phyloP scores from a whole-genome alignment of 2,797 vertebrate species.

The Notolepis coatsorum region DNA sequence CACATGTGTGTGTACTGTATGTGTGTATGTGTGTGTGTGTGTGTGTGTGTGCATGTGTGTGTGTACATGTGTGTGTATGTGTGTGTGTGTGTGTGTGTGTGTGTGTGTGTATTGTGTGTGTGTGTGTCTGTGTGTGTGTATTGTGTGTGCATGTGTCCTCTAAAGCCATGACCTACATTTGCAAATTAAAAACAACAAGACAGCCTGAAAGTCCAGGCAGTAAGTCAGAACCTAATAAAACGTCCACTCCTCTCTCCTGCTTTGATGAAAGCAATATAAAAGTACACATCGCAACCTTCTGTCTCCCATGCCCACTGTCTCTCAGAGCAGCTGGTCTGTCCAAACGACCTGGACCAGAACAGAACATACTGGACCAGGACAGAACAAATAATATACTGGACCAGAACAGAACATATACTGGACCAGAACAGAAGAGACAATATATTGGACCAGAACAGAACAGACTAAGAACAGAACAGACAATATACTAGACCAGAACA shows the following conservation, averaged over 20 bases:
- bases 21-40: not conserved
- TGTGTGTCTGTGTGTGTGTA: not conserved
- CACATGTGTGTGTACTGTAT: no score
- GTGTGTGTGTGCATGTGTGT: no score
- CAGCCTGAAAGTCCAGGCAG: constrained; percentile 48
- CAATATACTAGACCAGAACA: no score
- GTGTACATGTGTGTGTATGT: not conserved
- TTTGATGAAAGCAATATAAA: constrained; percentile 49
- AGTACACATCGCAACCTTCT: constrained; percentile 22
- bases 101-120: constrained; percentile 1
- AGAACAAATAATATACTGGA: no score
- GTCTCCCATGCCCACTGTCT: constrained; percentile 8
- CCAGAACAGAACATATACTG: no score
- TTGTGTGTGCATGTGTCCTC: constrained; percentile 39
- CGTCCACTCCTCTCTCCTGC: constrained; percentile 20
- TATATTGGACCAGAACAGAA: no score
- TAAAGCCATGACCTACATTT: constrained; percentile 73
- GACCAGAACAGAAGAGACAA: no score
- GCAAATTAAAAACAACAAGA: constrained; percentile 74
- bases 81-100: not conserved
- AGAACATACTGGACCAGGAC: not conserved
- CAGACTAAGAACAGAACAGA: no score
- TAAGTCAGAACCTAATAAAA: constrained; percentile 57
- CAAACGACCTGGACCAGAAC: not conserved
- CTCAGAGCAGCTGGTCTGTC: constrained; percentile 8